These are phyloP conservation scores for Condylura cristata DNA, from an alignment of 2,113 vertebrate species.

Conservation along the genomic window DNA sequence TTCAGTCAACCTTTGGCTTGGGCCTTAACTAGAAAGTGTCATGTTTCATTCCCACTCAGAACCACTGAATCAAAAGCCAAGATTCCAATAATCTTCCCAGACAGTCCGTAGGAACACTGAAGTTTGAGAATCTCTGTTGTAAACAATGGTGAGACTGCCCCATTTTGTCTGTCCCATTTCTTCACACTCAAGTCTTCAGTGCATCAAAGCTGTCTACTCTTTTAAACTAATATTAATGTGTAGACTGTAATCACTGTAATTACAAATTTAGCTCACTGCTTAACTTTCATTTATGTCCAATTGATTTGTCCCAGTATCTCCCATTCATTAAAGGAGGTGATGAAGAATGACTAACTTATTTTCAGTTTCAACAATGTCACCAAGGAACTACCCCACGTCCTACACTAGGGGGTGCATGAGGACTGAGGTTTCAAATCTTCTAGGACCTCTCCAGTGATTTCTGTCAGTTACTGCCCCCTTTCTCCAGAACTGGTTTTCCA, in stretches of 20 bases:
- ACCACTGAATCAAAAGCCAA: neutral
- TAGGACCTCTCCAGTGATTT: neutral
- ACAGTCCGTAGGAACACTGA: neutral
- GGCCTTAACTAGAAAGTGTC: neutral
- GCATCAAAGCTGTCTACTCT: neutral
- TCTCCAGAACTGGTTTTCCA: conserved; percentile 42
- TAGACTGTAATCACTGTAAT: neutral
- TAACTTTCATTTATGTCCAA: conserved; percentile 3
- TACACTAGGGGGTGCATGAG: conserved; percentile 86
- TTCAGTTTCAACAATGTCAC: neutral
- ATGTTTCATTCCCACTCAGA: neutral
- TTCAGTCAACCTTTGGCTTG: neutral
- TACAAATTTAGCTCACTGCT: neutral
- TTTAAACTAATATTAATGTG: neutral
- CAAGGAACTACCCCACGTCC: conserved; percentile 59
- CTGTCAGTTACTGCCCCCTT: neutral
- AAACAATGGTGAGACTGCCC: neutral
- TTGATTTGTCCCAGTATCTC: neutral
- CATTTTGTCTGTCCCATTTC: neutral
- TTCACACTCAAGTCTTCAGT: neutral
- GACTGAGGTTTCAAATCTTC: conserved; percentile 69
- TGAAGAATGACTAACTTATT: neutral
- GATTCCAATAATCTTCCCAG: neutral
- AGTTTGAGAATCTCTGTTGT: neutral
- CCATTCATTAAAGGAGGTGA: neutral